Base-by-base conservation (phyloP, 2,797 vertebrate genomes). In the Hyperoplus immaculatus region DNA sequence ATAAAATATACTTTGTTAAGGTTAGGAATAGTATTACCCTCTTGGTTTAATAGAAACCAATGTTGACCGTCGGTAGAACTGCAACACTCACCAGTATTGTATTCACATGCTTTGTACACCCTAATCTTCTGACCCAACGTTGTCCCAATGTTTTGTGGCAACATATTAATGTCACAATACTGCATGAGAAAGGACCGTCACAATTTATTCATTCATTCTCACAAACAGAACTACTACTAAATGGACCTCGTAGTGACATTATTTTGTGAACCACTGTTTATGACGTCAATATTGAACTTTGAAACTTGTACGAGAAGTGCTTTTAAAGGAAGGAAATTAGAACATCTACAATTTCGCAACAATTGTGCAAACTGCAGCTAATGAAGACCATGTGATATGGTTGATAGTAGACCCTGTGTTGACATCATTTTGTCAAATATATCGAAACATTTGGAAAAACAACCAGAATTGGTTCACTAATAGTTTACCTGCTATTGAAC, bases 41-140 rank as follows among this genome's bases (percentile, higher is more conserved):
- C 38, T 51, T 29, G 46, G 42, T 82, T 80, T 54, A 87, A 84
- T 29, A 78, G 69, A 79, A 72, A 79, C 63, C 64, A 16, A 45
- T 53, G 67, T 75, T 79, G 64, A 80, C 75, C 66, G 55, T 59
- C 62, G 53, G 72, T 54, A 39, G 47, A 80, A 53, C 84, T 71
- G 29, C 29, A 29, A 46, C 77, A 69, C 75, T 67, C 75, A 74
- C 61, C 62, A 51, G 51, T 36, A 69, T 59, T 41, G 0, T 55
- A 70, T 66, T 75, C 62, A 46, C 46, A 29, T 0, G 14, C 74
- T 88, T 64, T 49, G 47, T 45, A 72, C 47, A 38, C 57, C 80
- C 66, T 54, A 72, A 50, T 56, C 57, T 39, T 71, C 50, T 29
- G 43, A 56, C 47, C 18, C 21, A 42, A 63, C 41, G n/a, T 65